A percentile compares a stretch with the other conserved stretches of the same genome.
Conservation (phyloP, 2,797 vertebrate genomes). For the Crenichthys baileyi region DNA sequence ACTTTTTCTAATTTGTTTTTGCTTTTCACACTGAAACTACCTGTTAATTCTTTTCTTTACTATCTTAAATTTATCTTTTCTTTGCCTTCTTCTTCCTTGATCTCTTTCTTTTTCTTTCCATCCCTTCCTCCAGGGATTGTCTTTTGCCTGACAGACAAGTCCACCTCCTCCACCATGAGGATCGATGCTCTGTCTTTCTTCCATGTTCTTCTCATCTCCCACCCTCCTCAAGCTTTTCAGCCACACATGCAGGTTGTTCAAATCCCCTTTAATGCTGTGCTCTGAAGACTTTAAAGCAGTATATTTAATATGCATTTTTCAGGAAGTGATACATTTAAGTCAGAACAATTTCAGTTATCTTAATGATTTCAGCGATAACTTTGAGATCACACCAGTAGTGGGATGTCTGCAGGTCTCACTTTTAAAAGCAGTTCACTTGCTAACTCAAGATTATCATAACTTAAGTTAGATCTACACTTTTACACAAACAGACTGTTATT, state of each 20-base stretch:
- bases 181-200: slow-evolving; percentile 91
- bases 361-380: background rate
- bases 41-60: background rate
- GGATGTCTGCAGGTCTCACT: background rate
- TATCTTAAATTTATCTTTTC: background rate
- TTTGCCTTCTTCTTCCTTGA: background rate
- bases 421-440: too few species aligned
- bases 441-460: too few species aligned
- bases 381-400: background rate
- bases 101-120: slow-evolving; percentile 78
- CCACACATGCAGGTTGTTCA: slow-evolving; percentile 83
- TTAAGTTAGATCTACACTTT: too few species aligned
- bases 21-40: background rate
- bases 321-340: background rate
- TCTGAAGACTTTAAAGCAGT: background rate
- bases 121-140: slow-evolving; percentile 82
- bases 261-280: background rate
- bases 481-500: too few species aligned
- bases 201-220: slow-evolving; percentile 87
- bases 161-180: slow-evolving; percentile 91
- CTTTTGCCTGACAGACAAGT: slow-evolving; percentile 90
- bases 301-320: too few species aligned
- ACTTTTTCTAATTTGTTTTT: background rate
- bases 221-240: slow-evolving; percentile 87
- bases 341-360: background rate